Evolutionary conservation across 2,797 vertebrate species (phyloP), one percentile per base, ranked within the genome.

Genomic region (Lepilemur septentrionalis): DNA sequence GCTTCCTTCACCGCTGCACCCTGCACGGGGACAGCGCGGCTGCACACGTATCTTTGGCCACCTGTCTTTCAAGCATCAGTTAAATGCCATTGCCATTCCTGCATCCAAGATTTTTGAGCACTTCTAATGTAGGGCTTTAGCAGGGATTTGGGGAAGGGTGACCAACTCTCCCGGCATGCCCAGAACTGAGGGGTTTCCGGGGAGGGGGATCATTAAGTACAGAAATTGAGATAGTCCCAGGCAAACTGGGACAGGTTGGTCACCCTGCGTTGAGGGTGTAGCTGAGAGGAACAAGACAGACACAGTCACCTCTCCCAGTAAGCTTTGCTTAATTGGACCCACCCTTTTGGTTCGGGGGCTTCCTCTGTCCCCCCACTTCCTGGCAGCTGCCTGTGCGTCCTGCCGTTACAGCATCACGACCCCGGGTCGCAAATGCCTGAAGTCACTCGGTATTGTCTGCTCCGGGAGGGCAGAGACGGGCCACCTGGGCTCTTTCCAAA

Each of bases 1-100:
- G 78, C 17, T 70, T 80, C 0, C 8, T 9, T 35, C 91, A 25
- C 59, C 0, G 0, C 1, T 1, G 7, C 9, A 7, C 20, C 48
- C 57, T 1, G 0, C 13, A 5, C 2, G 7, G 52, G 18, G 35
- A 55, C 4, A 48, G 28, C 41, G 38, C 1, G 5, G 23, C 61
- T 6, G 1, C 23, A 18, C 63, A 65, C 61, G 3, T 7, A 38
- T 20, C 46, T 55, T 67, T 6, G 46, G 32, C 55, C 9, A 18
- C 61, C 69, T 18, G 5, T 92, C 41, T 86, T n/a, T 50, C 5
- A 28, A 41, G 22, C 35, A 41, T 55, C 2, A 4, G 22, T 75
- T 63, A 92, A 73, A 70, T 17, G 52, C 28, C 61, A 41, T 1
- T 17, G 20, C 13, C n/a, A 30, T 5, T 17, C 20, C 84, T 30